These are phyloP conservation scores for Ophioderma brevispina DNA, from an alignment of 35 echinoderm and acorn worm genomes.

Conservation along the genomic window DNA sequence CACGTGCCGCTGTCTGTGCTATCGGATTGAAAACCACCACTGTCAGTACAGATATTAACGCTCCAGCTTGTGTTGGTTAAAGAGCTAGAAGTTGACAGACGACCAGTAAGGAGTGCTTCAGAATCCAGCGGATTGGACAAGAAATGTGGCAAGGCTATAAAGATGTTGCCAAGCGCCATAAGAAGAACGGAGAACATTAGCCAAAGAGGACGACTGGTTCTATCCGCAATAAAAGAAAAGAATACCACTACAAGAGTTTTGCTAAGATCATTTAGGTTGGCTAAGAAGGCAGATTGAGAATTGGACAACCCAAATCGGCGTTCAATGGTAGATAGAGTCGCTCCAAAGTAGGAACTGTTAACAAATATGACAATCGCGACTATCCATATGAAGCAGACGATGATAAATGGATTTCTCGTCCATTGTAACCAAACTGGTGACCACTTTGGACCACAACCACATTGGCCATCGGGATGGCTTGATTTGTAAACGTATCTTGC, in stretches of 20 bases:
- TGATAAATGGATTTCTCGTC: background rate
- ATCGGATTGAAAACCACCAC: no score
- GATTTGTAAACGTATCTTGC: background rate
- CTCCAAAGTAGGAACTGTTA: background rate
- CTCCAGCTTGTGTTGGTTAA: no score
- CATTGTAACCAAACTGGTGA: background rate
- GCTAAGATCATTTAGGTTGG: background rate
- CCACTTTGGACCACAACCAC: background rate
- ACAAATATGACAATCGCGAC: background rate
- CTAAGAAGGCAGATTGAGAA: background rate
- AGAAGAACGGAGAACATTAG: background rate
- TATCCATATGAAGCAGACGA: background rate
- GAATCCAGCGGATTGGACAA: background rate
- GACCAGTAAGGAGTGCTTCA: background rate
- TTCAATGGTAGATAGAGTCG: background rate
- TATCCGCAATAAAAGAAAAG: background rate
- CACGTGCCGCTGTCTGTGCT: no score
- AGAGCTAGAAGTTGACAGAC: background rate
- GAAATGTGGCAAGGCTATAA: background rate
- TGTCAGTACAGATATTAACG: no score
- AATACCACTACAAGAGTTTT: background rate
- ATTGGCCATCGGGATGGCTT: background rate
- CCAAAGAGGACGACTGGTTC: background rate
- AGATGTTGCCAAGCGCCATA: background rate
- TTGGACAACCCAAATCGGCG: background rate